Evolutionary conservation across 2,113 vertebrate genomes (phyloP).

Genomic region (Chloropsis cyanopogon): DNA sequence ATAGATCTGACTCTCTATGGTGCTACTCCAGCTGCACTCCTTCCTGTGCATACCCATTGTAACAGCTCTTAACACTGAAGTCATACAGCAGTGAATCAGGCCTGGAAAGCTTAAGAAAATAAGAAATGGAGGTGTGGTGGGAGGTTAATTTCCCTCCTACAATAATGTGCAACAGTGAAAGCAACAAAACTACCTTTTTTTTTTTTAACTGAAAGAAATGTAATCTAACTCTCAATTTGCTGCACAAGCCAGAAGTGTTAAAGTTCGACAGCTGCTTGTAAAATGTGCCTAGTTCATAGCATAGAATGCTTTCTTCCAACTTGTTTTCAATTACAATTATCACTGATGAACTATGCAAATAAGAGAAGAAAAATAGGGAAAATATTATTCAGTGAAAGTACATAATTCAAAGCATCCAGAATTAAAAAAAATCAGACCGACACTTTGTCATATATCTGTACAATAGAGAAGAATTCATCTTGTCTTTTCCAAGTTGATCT

Average conservation of each 20-base stretch:
- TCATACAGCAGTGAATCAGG: slow-evolving; percentile 40
- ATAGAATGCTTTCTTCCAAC: not conserved
- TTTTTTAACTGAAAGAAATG: not conserved
- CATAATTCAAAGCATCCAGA: not conserved
- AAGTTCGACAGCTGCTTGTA: not conserved
- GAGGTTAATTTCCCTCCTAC: slow-evolving; percentile 54
- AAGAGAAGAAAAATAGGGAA: not conserved
- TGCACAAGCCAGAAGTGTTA: not conserved
- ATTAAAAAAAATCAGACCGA: not conserved
- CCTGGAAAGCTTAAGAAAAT: slow-evolving; percentile 12
- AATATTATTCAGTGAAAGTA: not conserved
- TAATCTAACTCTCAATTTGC: not conserved
- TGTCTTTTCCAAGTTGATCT: not conserved
- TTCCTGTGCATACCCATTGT: not conserved
- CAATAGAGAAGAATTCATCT: not conserved
- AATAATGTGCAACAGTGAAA: slow-evolving; percentile 5
- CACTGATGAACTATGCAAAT: not conserved
- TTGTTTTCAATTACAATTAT: not conserved
- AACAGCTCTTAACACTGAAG: not conserved
- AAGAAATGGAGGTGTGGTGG: slow-evolving; percentile 21
- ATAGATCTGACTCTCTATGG: not conserved
- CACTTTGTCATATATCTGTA: not conserved
- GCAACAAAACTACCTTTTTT: not conserved
- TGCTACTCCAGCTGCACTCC: not conserved
- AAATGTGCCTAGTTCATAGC: not conserved